These are phyloP conservation scores for Ranitomeya variabilis DNA, from an alignment of 2,113 vertebrate species.

Conservation along the genomic window DNA sequence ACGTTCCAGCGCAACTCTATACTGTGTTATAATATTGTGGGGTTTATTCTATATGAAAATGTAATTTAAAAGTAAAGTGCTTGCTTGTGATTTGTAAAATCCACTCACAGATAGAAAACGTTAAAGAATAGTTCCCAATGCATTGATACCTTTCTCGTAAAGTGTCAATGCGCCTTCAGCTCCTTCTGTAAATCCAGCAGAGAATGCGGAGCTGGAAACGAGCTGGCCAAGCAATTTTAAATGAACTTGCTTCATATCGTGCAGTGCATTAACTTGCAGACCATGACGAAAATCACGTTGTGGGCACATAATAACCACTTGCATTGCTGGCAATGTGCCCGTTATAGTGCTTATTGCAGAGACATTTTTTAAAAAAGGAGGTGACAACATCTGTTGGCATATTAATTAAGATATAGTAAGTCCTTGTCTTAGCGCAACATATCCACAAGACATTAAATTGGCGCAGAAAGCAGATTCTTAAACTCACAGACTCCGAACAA, in stretches of 20 bases:
- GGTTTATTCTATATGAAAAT: background rate
- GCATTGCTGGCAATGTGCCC: conserved; percentile 41
- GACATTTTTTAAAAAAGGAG: conserved; percentile 38
- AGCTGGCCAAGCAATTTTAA: conserved; percentile 25
- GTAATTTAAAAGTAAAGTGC: background rate
- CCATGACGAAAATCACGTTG: conserved; percentile 47
- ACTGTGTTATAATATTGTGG: too few relatives aligned
- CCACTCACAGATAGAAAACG: background rate
- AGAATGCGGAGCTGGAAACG: conserved; percentile 1
- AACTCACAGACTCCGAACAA: background rate
- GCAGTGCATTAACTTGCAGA: conserved; percentile 53
- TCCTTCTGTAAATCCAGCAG: conserved; percentile 11
- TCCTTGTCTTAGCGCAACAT: conserved; percentile 47
- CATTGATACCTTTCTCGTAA: conserved; percentile 17
- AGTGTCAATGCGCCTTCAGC: conserved; percentile 7
- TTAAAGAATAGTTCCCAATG: background rate
- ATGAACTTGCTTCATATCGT: conserved; percentile 46
- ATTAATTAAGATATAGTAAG: conserved; percentile 55
- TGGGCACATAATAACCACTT: conserved; percentile 31
- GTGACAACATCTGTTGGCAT: conserved; percentile 29
- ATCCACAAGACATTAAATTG: conserved; percentile 29
- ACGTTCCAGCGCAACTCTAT: too few relatives aligned
- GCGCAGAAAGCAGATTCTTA: background rate
- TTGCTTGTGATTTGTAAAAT: background rate
- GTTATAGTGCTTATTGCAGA: conserved; percentile 11